Evolutionary conservation across 2,888 invertebrate genomes (phyloP).

Genomic region (Stictocephala bisonia): DNA sequence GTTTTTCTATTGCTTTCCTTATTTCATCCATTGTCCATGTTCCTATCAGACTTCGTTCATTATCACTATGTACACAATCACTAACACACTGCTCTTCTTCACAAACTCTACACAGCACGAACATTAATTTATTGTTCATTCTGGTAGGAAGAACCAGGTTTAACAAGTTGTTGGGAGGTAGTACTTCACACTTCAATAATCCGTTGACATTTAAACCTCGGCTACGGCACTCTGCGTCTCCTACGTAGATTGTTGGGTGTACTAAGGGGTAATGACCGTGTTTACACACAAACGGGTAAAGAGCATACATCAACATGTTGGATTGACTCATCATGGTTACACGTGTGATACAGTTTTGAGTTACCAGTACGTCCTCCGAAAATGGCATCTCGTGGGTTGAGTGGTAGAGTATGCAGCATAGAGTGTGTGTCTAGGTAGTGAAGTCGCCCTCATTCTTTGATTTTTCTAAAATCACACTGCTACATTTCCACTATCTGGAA

Average conservation of each 20-base stretch:
- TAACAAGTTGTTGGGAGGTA: constrained; percentile 53
- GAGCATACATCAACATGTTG: constrained; percentile 47
- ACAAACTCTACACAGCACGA: constrained; percentile 14
- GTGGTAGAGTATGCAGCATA: constrained; percentile 6
- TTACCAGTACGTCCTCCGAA: constrained; percentile 57
- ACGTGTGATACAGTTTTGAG: neutral
- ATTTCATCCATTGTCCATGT: constrained; percentile 62
- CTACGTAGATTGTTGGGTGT: constrained; percentile 54
- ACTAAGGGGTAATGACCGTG: constrained; percentile 34
- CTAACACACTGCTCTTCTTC: neutral
- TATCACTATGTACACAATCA: constrained; percentile 60
- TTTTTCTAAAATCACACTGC: constrained; percentile 48
- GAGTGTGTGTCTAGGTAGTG: neutral
- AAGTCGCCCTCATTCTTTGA: neutral
- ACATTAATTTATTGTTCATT: constrained; percentile 55
- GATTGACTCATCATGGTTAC: constrained; percentile 24
- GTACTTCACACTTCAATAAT: constrained; percentile 26
- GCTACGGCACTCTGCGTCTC: constrained; percentile 43
- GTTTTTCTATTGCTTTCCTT: constrained; percentile 57
- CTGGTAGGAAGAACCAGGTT: constrained; percentile 60
- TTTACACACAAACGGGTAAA: constrained; percentile 37
- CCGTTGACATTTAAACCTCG: constrained; percentile 23
- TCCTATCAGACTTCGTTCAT: constrained; percentile 57
- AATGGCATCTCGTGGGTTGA: constrained; percentile 58
- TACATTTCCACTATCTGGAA: constrained; percentile 44